A percentile compares a stretch with the other conserved stretches of the same genome.
Evolutionary conservation across 2,113 vertebrate species (phyloP).

Genomic region (Zosterops lateralis): DNA sequence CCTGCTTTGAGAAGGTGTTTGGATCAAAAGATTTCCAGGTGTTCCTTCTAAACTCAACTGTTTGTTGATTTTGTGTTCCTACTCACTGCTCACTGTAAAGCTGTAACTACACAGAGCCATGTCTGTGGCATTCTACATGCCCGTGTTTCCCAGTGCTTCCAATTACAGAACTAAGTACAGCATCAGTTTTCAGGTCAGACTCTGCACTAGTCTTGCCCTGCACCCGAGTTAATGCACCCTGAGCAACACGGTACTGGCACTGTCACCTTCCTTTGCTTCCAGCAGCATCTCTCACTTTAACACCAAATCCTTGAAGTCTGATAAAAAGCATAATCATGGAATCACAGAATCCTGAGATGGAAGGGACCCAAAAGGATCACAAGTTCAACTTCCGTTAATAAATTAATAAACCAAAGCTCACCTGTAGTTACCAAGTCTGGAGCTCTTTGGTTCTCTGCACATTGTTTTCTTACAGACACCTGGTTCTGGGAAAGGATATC

Average conservation of each 20-base stretch:
- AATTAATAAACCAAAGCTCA: background rate
- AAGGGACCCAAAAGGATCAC: background rate
- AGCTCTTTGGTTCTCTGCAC: background rate
- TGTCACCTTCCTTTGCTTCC: background rate
- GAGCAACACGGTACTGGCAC: accelerated
- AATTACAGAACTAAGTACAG: background rate
- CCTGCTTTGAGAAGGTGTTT: background rate
- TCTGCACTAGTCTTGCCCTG: background rate
- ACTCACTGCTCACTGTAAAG: background rate
- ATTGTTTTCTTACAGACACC: background rate
- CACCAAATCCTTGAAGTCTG: background rate
- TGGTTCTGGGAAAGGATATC: background rate
- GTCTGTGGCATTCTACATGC: background rate
- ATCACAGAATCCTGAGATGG: background rate
- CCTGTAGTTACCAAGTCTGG: background rate
- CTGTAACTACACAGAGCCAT: background rate
- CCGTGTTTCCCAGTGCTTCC: background rate
- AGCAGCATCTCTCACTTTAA: background rate
- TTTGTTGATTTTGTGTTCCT: background rate
- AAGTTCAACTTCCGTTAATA: background rate
- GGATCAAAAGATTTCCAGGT: background rate
- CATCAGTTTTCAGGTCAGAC: background rate
- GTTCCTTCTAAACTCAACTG: background rate
- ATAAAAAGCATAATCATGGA: background rate
- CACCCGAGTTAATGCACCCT: background rate